Conservation (phyloP, 2,797 vertebrate genomes). For the Rhinatrema bivittatum region DNA sequence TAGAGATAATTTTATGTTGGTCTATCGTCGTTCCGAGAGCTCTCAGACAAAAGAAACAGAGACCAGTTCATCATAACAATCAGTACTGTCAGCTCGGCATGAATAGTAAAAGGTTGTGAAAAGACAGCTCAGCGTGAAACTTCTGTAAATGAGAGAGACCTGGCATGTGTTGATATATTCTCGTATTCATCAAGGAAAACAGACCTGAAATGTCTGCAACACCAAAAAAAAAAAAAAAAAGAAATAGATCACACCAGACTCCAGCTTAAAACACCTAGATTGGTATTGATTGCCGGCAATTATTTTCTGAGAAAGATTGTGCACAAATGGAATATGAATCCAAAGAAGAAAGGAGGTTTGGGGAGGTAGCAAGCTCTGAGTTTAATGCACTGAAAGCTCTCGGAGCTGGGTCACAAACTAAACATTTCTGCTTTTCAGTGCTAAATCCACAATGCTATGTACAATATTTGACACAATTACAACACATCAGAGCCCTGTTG, state of each 20-base stretch:
- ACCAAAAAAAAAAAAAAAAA: no score
- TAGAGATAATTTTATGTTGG: constrained; percentile 12
- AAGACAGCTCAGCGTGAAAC: constrained; percentile 5
- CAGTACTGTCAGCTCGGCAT: background rate
- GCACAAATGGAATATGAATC: background rate
- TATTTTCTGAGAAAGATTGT: constrained; percentile 11
- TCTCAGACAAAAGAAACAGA: constrained; percentile 12
- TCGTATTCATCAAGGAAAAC: constrained; percentile 8
- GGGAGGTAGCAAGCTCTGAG: no score
- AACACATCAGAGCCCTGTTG: no score
- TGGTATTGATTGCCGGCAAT: constrained; percentile 14
- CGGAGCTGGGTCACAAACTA: no score
- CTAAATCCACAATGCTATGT: no score
- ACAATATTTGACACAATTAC: no score
- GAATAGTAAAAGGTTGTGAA: background rate
- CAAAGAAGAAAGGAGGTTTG: no score
- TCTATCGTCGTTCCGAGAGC: constrained; percentile 1
- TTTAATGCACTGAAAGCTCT: no score
- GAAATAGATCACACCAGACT: background rate
- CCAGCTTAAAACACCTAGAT: constrained; percentile 2
- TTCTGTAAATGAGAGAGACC: background rate
- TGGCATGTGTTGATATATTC: constrained; percentile 2
- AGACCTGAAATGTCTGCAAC: background rate
- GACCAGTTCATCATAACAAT: constrained; percentile 14
- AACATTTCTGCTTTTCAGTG: no score